A percentile compares a stretch with the other conserved stretches of the same genome.
Conservation (phyloP, 2,113 vertebrate species). For the Chinchilla lanigera region DNA sequence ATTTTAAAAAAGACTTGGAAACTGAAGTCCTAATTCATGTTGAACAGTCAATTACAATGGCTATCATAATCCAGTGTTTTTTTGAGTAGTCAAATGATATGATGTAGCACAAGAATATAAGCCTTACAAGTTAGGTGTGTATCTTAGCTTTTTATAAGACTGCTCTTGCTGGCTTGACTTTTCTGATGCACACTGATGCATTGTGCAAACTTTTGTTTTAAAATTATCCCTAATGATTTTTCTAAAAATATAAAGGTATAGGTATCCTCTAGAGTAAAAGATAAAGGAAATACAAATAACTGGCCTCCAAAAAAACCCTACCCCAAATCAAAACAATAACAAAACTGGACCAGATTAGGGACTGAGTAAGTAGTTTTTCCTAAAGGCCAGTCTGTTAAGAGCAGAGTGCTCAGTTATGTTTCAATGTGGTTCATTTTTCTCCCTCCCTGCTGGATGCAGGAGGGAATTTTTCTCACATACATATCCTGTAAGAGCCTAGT, state of each 20-base stretch:
- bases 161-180: neutral
- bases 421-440: neutral
- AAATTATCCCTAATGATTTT: neutral
- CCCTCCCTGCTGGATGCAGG: neutral
- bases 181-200: neutral
- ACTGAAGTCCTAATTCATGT: neutral
- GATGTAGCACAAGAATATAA: neutral
- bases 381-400: too few species aligned
- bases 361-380: neutral
- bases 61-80: neutral
- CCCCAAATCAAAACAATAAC: neutral
- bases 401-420: too few species aligned
- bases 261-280: neutral
- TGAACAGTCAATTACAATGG: neutral
- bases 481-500: neutral
- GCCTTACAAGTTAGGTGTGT: neutral
- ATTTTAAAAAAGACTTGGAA: neutral
- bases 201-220: neutral
- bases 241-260: neutral
- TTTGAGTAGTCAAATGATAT: neutral
- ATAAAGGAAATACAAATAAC: neutral
- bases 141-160: neutral
- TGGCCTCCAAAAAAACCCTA: fast-evolving
- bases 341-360: neutral
- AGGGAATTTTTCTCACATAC: neutral